Evolutionary conservation across 2,113 vertebrate species (phyloP), one percentile per base, ranked within the genome.

Genomic region (Phrynosoma blainvillii): DNA sequence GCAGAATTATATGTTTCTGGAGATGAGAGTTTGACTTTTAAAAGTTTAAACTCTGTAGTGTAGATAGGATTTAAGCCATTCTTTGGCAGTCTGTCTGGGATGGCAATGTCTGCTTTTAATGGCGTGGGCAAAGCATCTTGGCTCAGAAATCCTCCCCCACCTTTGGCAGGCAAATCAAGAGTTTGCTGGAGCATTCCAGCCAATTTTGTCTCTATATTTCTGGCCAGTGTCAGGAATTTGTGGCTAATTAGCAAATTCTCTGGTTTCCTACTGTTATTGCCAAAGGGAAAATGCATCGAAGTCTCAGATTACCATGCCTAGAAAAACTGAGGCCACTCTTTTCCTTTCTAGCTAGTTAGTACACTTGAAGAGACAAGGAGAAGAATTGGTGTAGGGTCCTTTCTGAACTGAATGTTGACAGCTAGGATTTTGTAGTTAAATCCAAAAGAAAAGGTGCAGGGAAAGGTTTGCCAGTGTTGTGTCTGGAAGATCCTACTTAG

Each of bases 161-260:
- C 42, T 7, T 47, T 77, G 84, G 84, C 73, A 77, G 9, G 36
- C 10, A 4, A 40, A 36, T 6, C 77, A 36, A 71, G 71, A 27
- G 23, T 40, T 80, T 40, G 65, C 47, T 87, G 52, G 47, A 87
- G 32, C 66, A 79, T 59, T 71, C 77, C 85, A 73, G 52, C 77
- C 66, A 16, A 71, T 27, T 40, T 32, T 56, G 65, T 23, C 47
- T 87, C 52, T 56, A n/a, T 78, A 27, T 80, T 80, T 87, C 66
- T 79, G 77, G 85, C 47, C 77, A 71, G 65, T 59, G 77, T 68
- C 47, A 70, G 81, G 47, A 70, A 36, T 84, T 77, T 84, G 74
- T 88, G 81, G 59, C 74, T 88, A 78, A 88, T 88, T 88, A 78
- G 74, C 20, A n/a, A 84, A 76, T 84, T 83, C 47, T 88, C 80